Percentiles rank a stretch among this genome's conserved stretches.
Evolutionary conservation across 2,113 vertebrate species (phyloP).

Genomic region (Gobiocypris rarus): DNA sequence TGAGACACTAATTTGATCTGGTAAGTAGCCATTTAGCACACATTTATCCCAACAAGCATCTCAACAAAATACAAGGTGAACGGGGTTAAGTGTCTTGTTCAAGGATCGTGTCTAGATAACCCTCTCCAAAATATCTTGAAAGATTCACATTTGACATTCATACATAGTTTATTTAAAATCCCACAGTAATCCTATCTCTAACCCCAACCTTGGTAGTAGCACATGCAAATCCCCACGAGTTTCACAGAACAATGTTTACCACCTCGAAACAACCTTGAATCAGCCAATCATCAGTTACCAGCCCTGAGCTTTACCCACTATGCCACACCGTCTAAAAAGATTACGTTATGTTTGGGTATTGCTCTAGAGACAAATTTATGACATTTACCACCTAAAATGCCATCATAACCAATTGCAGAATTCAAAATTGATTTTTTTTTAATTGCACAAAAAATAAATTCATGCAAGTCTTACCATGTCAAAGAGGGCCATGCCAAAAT

Average conservation of each 20-base stretch:
- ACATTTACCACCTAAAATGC: background rate
- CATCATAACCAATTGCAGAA: background rate
- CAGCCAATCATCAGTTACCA: background rate
- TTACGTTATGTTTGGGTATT: background rate
- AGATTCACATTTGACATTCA: background rate
- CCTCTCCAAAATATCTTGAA: background rate
- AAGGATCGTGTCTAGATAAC: background rate
- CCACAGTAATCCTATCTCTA: background rate
- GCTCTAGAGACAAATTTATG: background rate
- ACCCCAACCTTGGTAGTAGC: background rate
- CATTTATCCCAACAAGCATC: background rate
- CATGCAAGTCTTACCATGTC: constrained; percentile 85
- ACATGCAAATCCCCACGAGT: background rate
- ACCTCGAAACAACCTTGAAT: background rate
- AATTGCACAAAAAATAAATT: background rate
- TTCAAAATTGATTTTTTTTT: background rate
- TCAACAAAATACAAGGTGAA: too few relatives aligned
- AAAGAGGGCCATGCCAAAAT: constrained; percentile 87
- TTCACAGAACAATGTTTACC: background rate
- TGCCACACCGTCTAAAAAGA: background rate
- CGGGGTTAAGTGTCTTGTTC: background rate
- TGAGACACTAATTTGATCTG: background rate
- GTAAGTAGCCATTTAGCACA: background rate
- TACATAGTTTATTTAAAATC: background rate
- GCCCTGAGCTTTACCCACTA: background rate